Conservation (phyloP, 2,888 invertebrate genomes). For the Drosophila tripunctata region DNA sequence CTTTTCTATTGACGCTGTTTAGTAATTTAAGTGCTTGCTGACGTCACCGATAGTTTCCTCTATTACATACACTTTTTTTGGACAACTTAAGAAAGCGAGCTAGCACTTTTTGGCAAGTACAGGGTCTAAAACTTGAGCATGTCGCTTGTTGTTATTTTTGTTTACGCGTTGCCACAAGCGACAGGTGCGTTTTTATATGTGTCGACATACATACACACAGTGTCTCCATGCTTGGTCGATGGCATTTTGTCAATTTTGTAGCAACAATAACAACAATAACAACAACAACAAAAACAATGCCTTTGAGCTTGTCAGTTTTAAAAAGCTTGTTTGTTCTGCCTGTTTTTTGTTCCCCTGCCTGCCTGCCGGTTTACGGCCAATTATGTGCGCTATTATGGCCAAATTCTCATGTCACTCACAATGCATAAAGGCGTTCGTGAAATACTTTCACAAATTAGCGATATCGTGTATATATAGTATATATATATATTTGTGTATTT, state of each 20-base stretch:
- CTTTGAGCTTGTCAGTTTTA: slow-evolving; percentile 65
- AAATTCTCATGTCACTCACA: slow-evolving; percentile 79
- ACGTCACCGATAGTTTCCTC: too few relatives aligned
- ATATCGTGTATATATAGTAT: slow-evolving; percentile 29
- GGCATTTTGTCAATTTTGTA: slow-evolving; percentile 38
- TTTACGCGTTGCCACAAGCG: slow-evolving; percentile 68
- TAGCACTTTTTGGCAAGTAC: too few relatives aligned
- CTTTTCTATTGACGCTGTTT: too few relatives aligned
- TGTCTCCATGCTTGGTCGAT: slow-evolving; percentile 49
- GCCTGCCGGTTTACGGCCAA: slow-evolving; percentile 72
- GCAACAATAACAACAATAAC: slow-evolving; percentile 13
- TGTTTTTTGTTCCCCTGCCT: too few relatives aligned
- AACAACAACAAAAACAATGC: slow-evolving; percentile 38
- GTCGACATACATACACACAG: slow-evolving; percentile 23
- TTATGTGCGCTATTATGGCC: slow-evolving; percentile 77
- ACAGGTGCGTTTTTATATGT: slow-evolving; percentile 66
- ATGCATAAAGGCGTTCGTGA: slow-evolving; percentile 66
- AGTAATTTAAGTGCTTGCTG: too few relatives aligned
- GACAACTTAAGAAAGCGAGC: too few relatives aligned
- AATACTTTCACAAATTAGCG: slow-evolving; percentile 78
- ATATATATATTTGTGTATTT: slow-evolving; percentile 6
- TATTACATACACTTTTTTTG: too few relatives aligned
- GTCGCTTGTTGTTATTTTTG: slow-evolving; percentile 75
- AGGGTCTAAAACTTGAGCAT: slow-evolving; percentile 68
- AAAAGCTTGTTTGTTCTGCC: slow-evolving; percentile 51